phyloP scores from a whole-genome alignment of 2,113 vertebrate species.

The Upupa epops region DNA sequence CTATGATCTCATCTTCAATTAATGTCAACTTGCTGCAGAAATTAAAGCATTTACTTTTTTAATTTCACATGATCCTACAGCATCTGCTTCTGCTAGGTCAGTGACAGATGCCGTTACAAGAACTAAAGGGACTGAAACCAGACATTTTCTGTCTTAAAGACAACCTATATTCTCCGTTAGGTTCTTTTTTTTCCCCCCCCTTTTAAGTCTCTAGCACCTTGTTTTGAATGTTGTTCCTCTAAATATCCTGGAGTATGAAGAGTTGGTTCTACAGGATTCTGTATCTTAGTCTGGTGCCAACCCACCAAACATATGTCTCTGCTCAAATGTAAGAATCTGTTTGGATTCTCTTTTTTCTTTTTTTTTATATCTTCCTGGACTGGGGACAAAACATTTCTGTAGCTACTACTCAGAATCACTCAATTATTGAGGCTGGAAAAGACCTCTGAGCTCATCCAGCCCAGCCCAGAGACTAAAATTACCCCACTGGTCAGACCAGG shows the following conservation, averaged over 20 bases:
- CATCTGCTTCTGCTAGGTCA: rapidly evolving
- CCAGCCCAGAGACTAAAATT: no score
- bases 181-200: neutral
- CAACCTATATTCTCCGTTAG: neutral
- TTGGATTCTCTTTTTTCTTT: neutral
- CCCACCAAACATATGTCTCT: conserved; percentile 69
- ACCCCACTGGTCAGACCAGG: no score
- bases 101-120: neutral
- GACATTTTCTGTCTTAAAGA: neutral
- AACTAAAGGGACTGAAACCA: neutral
- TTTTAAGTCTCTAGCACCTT: neutral
- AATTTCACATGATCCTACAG: neutral
- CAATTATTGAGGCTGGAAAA: no score
- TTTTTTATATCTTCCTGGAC: conserved; percentile 5
- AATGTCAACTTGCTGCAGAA: neutral
- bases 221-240: conserved; percentile 56
- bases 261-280: conserved; percentile 61
- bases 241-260: conserved; percentile 47
- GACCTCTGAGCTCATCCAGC: no score
- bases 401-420: neutral
- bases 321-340: conserved; percentile 61
- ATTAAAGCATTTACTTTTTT: neutral
- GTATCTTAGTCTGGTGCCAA: conserved; percentile 61
- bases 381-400: conserved; percentile 34
- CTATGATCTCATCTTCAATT: neutral